Evolutionary conservation across 2,888 invertebrate species (phyloP), one percentile per base, ranked within the genome.

Genomic region (Hypolimnas misippus): DNA sequence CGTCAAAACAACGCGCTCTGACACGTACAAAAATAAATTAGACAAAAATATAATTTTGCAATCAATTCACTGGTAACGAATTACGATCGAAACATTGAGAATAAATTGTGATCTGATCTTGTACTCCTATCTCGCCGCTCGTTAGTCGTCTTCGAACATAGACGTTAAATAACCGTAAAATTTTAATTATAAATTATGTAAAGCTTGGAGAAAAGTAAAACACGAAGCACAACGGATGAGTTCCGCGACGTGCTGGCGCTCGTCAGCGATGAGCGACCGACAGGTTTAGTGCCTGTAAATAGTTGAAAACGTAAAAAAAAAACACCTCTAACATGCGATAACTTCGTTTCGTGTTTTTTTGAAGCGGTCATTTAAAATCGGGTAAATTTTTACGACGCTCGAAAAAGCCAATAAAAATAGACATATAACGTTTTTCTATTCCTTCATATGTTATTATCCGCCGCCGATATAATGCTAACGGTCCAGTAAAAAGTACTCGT

Each of bases 1-100:
- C 46, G n/a, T 10, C 31, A 19, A 31, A 44, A 44, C 44, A 46
- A 57, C 44, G 14, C 3, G 16, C 29, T 40, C n/a, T n/a, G n/a
- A n/a, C n/a, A n/a, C n/a, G n/a, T n/a, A n/a, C n/a, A n/a, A n/a
- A n/a, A n/a, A n/a, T n/a, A n/a, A 29, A 12, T 14, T 51, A n/a
- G n/a, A 52, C 12, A 6, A 46, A 5, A 17, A 44, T 44, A 8
- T 46, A 19, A 21, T n/a, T 46, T 46, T 46, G 8, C 33, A 40
- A 40, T 46, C 4, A 3, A n/a, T 4, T 12, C 1, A 46, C 12
- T n/a, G 5, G 5, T n/a, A 14, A 5, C 0, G 14, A 40, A 2
- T 12, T 14, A 40, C 3, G 1, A 12, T n/a, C 10, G 14, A 14
- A 40, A 40, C 14, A 14, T 12, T 2, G 10, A 35, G 8, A 16